Evolutionary conservation across 2,888 invertebrate species (phyloP).

Genomic region (Mechanitis mazaeus): DNA sequence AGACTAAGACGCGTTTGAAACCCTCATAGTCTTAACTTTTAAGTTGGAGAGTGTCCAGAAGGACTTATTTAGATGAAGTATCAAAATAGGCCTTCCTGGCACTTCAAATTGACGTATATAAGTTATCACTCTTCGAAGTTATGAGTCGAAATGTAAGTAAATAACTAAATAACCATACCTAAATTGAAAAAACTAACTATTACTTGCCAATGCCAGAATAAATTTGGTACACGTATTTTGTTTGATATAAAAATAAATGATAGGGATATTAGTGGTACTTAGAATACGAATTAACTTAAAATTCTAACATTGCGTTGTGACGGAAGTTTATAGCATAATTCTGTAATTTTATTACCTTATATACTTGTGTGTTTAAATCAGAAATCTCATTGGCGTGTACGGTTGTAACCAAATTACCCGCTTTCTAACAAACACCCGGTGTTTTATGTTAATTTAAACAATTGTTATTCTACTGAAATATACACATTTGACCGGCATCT

Average conservation of each 20-base stretch:
- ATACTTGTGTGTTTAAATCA: slow-evolving; percentile 59
- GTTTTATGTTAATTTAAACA: slow-evolving; percentile 70
- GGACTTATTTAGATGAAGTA: no score
- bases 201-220: background rate
- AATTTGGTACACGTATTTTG: background rate
- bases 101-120: no score
- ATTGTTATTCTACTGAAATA: slow-evolving; percentile 69
- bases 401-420: slow-evolving; percentile 74
- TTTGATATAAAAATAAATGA: slow-evolving; percentile 2
- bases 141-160: no score
- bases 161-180: no score
- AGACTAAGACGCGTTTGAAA: no score
- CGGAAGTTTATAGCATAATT: slow-evolving; percentile 63
- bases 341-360: slow-evolving; percentile 60
- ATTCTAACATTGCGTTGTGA: slow-evolving; percentile 37
- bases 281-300: slow-evolving; percentile 10
- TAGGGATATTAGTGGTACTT: background rate
- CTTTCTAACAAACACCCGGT: slow-evolving; percentile 75
- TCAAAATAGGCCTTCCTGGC: no score
- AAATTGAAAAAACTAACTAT: no score
- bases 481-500: slow-evolving; percentile 75
- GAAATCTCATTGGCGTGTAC: slow-evolving; percentile 59
- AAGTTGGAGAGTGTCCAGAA: no score
- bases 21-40: no score
- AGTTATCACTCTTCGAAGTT: no score